Evolutionary conservation across 92 coral and sea anemone species (phyloP).

Genomic region (Paragorgia papillata): DNA sequence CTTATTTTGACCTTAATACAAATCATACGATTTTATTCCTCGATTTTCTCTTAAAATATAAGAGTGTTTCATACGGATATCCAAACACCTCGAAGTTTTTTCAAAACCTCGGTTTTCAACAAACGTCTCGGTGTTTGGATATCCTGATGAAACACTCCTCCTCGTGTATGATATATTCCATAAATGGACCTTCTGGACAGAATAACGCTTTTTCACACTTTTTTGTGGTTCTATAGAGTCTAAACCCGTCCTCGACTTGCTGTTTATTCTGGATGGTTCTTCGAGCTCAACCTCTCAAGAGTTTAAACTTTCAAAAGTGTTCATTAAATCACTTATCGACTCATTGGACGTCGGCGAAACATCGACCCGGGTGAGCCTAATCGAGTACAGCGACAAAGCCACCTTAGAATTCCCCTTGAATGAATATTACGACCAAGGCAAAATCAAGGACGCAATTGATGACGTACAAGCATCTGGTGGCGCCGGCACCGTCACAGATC

Average conservation of each 20-base stretch:
- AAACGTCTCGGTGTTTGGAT: too few relatives aligned
- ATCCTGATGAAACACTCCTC: too few relatives aligned
- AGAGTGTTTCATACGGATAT: too few relatives aligned
- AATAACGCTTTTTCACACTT: too few relatives aligned
- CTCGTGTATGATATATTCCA: too few relatives aligned
- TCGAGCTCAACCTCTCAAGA: conserved; percentile 27
- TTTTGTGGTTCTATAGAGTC: conserved; percentile 15
- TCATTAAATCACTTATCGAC: conserved; percentile 33
- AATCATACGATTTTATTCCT: too few relatives aligned
- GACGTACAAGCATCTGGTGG: conserved; percentile 29
- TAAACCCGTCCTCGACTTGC: conserved; percentile 24
- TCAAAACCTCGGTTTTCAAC: too few relatives aligned
- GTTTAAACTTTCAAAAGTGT: conserved; percentile 19
- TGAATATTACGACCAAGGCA: conserved; percentile 18
- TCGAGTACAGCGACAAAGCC: conserved; percentile 44
- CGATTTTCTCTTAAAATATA: too few relatives aligned
- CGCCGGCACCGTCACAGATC: conserved; percentile 24
- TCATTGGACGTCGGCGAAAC: conserved; percentile 27
- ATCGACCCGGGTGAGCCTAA: conserved; percentile 34
- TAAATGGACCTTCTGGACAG: too few relatives aligned
- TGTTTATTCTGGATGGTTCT: conserved; percentile 37
- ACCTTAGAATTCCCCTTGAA: conserved; percentile 36
- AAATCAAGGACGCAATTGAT: conserved; percentile 28
- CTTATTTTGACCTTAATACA: too few relatives aligned
- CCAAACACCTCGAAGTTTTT: too few relatives aligned